A percentile compares a stretch with the other conserved stretches of the same genome.
Conservation (phyloP, 2,888 invertebrate species). For the Hedya salicella region DNA sequence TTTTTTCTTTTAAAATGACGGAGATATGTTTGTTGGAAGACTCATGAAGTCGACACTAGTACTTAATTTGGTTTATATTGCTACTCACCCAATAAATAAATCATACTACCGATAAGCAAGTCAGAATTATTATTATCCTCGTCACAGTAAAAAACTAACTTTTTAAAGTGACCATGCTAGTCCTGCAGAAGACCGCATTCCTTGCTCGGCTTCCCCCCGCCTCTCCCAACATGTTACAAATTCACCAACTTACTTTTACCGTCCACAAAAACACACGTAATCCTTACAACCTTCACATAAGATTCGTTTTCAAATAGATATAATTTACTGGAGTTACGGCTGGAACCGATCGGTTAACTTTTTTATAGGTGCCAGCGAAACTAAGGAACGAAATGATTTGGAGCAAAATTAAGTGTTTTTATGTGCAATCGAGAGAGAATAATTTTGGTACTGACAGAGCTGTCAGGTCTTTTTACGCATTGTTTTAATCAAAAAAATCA, state of each 20-base stretch:
- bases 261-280: constrained; percentile 37
- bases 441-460: constrained; percentile 33
- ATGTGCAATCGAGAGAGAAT: constrained; percentile 53
- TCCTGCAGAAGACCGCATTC: constrained; percentile 80
- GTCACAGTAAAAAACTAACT: constrained; percentile 1
- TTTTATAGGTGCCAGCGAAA: constrained; percentile 69
- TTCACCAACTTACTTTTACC: constrained; percentile 52
- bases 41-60: too few relatives aligned
- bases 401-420: constrained; percentile 71
- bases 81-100: too few relatives aligned
- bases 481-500: constrained; percentile 5
- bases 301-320: constrained; percentile 47
- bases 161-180: constrained; percentile 54
- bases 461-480: constrained; percentile 28
- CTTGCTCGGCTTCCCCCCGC: constrained; percentile 64
- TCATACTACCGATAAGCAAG: too few relatives aligned
- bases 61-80: too few relatives aligned
- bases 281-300: constrained; percentile 48
- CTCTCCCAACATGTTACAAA: constrained; percentile 61
- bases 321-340: constrained; percentile 13
- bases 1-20: too few relatives aligned
- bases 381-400: constrained; percentile 81
- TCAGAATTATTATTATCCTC: too few relatives aligned
- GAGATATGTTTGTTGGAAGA: too few relatives aligned
- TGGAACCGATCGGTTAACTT: constrained; percentile 65